Base-by-base conservation (phyloP, 2,888 invertebrate genomes). In the Erebia ligea region DNA sequence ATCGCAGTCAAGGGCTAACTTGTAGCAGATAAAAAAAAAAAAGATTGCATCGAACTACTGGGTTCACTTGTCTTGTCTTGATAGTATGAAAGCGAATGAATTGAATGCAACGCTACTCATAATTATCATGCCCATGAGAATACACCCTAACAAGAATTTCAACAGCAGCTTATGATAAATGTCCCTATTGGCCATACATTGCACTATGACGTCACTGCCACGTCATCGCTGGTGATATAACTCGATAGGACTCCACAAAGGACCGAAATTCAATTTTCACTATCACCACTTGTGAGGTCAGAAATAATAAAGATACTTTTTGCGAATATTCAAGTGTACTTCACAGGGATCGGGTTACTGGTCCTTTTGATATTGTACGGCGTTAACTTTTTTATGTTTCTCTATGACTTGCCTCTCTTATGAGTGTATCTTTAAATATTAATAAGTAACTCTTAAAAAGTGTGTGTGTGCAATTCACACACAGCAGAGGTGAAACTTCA, bases 191-290 rank as follows among this genome's bases (percentile, higher is more conserved):
- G 50, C 54, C 61, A 56, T 73, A 70, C 69, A 73, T 73, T 67
- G 70, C 58, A 21, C 66, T 52, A 50, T 68, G 68, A 75, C 71
- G 67, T 73, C 68, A 68, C 68, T 61, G 62, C 71, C 59, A 57
- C 73, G 70, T 72, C 73, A 67, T 71, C 64, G 69, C 52, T 68
- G 64, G 65, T 65, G 68, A 66, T 63, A 70, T 72, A 75, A 75
- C 71, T 72, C 73, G 70, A 75, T 73, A 73, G 70, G 63, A 70
- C 68, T 71, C 59, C 66, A 72, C 70, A 71, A 67, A 72, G 75
- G 70, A 68, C 68, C 69, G 62, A 75, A 73, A 75, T 73, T 75
- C 73, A 73, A 75, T 75, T 75, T 72, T 63, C 70, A 62, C 71
- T 73, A 73, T 68, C 68, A 75, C 65, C 68, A 64, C 71, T 50